Conservation (phyloP, 1,140 invertebrate species). For the Colletes gigas region DNA sequence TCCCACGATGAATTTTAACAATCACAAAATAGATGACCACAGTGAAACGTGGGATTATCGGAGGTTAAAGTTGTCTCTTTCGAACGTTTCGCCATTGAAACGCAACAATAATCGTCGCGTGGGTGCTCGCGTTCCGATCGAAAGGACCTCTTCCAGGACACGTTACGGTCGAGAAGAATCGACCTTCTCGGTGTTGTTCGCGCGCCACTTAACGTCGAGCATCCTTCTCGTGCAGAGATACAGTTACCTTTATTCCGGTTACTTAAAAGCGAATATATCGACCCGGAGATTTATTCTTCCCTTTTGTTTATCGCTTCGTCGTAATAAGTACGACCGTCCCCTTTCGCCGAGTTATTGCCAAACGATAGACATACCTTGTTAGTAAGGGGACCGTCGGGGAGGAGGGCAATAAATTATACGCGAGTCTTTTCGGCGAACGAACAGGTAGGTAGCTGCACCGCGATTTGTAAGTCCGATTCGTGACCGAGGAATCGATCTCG, state of each 20-base stretch:
- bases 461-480: conserved; percentile 63
- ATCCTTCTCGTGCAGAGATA: not conserved
- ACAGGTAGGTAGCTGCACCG: conserved; percentile 52
- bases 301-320: not conserved
- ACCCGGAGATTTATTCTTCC: not conserved
- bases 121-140: not conserved
- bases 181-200: not conserved
- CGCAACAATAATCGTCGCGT: conserved; percentile 17
- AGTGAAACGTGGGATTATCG: too few species aligned
- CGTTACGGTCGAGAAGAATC: not conserved
- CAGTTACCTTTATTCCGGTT: not conserved
- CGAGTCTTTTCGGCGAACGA: conserved; percentile 57
- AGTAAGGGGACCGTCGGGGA: not conserved
- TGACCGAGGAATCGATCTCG: conserved; percentile 59
- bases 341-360: conserved; percentile 22
- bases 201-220: not conserved
- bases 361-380: conserved; percentile 39
- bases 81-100: not conserved
- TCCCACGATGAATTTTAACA: too few species aligned
- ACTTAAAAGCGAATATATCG: conserved; percentile 11
- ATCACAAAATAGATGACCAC: too few species aligned
- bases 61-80: too few species aligned
- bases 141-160: not conserved
- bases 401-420: conserved; percentile 41
- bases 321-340: not conserved